These are phyloP conservation scores for Indri indri DNA, from an alignment of 2,113 vertebrate species.

Conservation along the genomic window DNA sequence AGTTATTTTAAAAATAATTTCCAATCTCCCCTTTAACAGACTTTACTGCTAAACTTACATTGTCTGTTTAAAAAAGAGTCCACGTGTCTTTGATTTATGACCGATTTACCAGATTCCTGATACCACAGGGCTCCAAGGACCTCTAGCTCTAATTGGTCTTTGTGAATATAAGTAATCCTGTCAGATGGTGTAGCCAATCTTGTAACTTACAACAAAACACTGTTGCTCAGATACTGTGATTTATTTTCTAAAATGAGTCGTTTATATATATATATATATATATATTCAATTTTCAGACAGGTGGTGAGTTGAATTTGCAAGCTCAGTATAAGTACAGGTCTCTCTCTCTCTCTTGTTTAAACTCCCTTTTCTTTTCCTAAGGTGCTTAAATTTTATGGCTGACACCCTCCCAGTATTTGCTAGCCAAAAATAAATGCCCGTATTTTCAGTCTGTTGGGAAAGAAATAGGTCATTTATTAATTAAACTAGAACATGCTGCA, in stretches of 20 bases:
- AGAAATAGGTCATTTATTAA: neutral
- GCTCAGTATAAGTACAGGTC: neutral
- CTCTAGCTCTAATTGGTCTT: neutral
- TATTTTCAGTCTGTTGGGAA: conserved; percentile 2
- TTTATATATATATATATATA: neutral
- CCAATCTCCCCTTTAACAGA: neutral
- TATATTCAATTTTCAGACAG: neutral
- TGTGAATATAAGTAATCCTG: neutral
- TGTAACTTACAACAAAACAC: neutral
- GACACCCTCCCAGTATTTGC: neutral
- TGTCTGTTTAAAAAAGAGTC: neutral
- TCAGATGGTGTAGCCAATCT: neutral
- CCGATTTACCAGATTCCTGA: neutral
- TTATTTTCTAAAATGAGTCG: conserved; percentile 2
- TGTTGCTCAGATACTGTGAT: neutral
- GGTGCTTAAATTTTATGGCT: neutral
- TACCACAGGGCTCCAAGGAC: neutral
- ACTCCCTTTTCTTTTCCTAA: neutral
- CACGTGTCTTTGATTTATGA: neutral
- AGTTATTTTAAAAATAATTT: conserved; percentile 11
- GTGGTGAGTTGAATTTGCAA: neutral
- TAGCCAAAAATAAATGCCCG: neutral
- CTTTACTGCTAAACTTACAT: neutral
- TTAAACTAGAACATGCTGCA: neutral
- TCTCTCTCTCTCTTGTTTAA: neutral